Evolutionary conservation across 30 jellyfish, hydroid and myxozoan species (phyloP).

Genomic region (Pseudorhiza aurosa): DNA sequence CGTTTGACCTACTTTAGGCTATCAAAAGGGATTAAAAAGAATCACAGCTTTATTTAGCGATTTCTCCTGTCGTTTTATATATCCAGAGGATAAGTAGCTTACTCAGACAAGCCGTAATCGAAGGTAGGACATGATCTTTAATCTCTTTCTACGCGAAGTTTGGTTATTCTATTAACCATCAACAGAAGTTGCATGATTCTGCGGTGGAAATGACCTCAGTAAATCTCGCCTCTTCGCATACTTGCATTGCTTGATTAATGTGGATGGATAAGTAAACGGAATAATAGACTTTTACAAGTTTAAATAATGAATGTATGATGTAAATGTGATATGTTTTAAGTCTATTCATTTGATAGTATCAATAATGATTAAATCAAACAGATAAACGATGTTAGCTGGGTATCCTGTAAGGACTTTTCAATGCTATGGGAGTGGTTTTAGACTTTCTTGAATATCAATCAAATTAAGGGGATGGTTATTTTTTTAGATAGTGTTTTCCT

Average conservation of each 20-base stretch:
- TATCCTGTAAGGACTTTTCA: not conserved
- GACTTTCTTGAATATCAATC: not conserved
- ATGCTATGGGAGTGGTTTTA: not conserved
- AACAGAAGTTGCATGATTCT: constrained; percentile 48
- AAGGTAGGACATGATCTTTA: constrained; percentile 57
- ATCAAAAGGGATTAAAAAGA: constrained; percentile 56
- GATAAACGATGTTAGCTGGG: not conserved
- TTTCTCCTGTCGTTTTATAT: constrained; percentile 51
- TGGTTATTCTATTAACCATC: constrained; percentile 67
- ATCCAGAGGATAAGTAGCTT: constrained; percentile 60
- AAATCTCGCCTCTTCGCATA: constrained; percentile 26
- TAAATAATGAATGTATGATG: constrained; percentile 42
- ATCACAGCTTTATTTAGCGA: constrained; percentile 70
- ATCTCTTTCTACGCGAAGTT: constrained; percentile 64
- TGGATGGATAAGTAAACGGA: constrained; percentile 29
- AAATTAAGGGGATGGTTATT: too few species aligned
- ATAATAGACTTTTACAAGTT: constrained; percentile 12
- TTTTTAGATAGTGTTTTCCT: too few species aligned
- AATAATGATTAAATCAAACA: constrained; percentile 17
- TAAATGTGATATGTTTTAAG: constrained; percentile 52
- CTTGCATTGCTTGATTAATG: constrained; percentile 42
- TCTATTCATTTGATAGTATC: constrained; percentile 39
- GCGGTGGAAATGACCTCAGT: constrained; percentile 65
- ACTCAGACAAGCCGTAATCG: constrained; percentile 64
- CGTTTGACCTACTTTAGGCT: constrained; percentile 24